These are phyloP conservation scores for Telmatochromis brachygnathus DNA, from an alignment of 2,113 vertebrate genomes.

Conservation along the genomic window DNA sequence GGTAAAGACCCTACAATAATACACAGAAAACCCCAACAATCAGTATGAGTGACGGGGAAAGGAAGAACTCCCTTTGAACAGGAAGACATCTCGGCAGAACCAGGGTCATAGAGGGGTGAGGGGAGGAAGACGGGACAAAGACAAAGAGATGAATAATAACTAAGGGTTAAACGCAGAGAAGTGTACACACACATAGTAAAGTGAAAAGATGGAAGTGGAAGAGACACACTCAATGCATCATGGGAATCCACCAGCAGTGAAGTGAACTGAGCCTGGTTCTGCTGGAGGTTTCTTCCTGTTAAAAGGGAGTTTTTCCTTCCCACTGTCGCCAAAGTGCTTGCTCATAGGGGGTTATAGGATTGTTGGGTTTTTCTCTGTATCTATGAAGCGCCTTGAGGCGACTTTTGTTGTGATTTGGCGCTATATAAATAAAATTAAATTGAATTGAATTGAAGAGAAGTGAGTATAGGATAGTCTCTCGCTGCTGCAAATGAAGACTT, in stretches of 20 bases:
- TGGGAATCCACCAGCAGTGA: not conserved
- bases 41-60: not conserved
- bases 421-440: no score
- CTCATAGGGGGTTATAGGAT: no score
- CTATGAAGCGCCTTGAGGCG: no score
- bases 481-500: not conserved
- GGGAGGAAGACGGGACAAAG: not conserved
- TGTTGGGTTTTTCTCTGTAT: no score
- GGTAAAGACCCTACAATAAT: not conserved
- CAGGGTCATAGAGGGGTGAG: not conserved
- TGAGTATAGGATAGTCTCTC: not conserved
- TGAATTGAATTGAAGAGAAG: not conserved
- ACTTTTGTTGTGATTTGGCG: no score
- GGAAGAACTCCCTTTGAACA: not conserved
- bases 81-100: not conserved
- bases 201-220: not conserved
- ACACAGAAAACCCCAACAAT: rapidly evolving
- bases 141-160: not conserved
- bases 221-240: not conserved
- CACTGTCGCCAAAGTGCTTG: no score
- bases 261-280: no score
- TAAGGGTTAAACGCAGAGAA: not conserved
- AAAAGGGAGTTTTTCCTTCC: no score
- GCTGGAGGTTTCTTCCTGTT: no score
- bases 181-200: not conserved